Percentiles rank a stretch among this genome's conserved stretches.
These are phyloP conservation scores for Henricia sp. DNA, from an alignment of 53 echinoderm and acorn worm species.

Conservation along the genomic window DNA sequence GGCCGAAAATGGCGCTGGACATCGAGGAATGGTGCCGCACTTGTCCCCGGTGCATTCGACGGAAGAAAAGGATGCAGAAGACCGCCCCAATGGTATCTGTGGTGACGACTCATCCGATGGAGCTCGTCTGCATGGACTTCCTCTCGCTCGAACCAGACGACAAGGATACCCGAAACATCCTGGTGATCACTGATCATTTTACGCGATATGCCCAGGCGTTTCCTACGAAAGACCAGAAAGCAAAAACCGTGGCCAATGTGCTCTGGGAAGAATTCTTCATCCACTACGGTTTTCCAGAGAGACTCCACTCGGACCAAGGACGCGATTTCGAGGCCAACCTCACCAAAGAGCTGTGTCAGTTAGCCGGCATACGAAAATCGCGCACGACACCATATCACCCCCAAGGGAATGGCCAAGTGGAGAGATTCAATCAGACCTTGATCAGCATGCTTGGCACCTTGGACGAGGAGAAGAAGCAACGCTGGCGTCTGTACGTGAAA, in stretches of 20 bases:
- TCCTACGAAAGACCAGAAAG: conserved; percentile 68
- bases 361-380: conserved; percentile 50
- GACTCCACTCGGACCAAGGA: conserved; percentile 59
- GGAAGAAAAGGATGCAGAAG: conserved; percentile 36
- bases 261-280: conserved; percentile 68
- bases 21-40: conserved; percentile 43
- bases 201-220: conserved; percentile 64
- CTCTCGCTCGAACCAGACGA: conserved; percentile 61
- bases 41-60: conserved; percentile 48
- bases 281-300: conserved; percentile 64
- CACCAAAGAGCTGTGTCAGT: conserved; percentile 57
- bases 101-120: conserved; percentile 47
- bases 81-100: conserved; percentile 66
- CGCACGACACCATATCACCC: conserved; percentile 74
- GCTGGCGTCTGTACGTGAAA: conserved; percentile 57
- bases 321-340: conserved; percentile 67
- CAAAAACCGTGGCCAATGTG: conserved; percentile 59
- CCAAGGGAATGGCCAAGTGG: conserved; percentile 68
- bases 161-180: conserved; percentile 59
- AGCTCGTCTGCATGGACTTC: conserved; percentile 66
- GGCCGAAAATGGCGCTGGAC: conserved; percentile 59
- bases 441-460: conserved; percentile 72
- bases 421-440: conserved; percentile 75
- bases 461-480: conserved; percentile 67
- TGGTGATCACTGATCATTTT: conserved; percentile 73